Evolutionary conservation across 2,888 invertebrate genomes (phyloP), one percentile per base, ranked within the genome.

Genomic region (Andrena camellia): DNA sequence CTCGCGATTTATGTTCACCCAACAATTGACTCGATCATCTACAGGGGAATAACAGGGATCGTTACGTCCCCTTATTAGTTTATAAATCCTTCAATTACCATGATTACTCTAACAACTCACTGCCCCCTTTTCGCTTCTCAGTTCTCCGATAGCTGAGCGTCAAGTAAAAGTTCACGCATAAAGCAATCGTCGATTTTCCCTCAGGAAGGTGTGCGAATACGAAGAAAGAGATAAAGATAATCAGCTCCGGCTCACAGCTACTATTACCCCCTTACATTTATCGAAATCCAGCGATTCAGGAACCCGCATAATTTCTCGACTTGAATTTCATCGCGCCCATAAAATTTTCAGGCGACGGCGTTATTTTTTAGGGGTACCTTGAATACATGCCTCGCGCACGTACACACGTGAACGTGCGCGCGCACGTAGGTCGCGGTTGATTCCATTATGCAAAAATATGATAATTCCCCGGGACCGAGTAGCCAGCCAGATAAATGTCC

Each of bases 361-460:
- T 84, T 80, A 86, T 84, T 86, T 78, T 74, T 69, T 60, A 57
- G 31, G 23, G 59, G 54, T 42, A 48, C 35, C 66, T 54, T 31
- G 33, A 42, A 63, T 29, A 57, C 52, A 20, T 29, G 42, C 17
- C 64, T 8, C 13, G 57, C 8, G n/a, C 59, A 6, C 20, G 33
- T 50, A 2, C 54, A 2, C 54, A 20, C 10, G 33, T n/a, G 42
- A 31, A 10, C 71, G 50, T 50, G 48, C 71, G 8, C 71, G 8
- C 31, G 67, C 50, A n/a, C 29, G 50, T 33, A 7, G 50, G 48
- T 67, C 71, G 76, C 54, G 88, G 86, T 90, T 88, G 91, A 90
- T 92, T 91, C 90, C 88, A 92, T 92, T 92, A 92, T 92, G 91
- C 91, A 91, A 92, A 92, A 91, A 90, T 92, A 92, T 92, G 92